Conservation (phyloP, 2,797 vertebrate genomes). For the Melopsittacus undulatus region DNA sequence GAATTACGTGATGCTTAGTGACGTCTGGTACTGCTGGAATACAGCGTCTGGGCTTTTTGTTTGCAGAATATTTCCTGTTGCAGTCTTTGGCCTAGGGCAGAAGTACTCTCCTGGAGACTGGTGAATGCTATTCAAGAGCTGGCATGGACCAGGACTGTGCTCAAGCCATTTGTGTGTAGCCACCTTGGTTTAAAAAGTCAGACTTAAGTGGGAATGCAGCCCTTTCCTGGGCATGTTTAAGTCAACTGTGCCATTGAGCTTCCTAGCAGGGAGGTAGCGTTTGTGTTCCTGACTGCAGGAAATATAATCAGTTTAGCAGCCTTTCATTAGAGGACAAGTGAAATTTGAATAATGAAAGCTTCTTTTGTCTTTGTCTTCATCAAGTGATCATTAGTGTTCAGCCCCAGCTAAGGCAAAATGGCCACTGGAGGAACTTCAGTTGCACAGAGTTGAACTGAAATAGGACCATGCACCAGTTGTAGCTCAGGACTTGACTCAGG, state of each 20-base stretch:
- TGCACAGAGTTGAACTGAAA: not conserved
- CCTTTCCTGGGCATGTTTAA: fast-evolving
- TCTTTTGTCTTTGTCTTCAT: not conserved
- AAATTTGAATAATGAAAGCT: not conserved
- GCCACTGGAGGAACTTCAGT: not conserved
- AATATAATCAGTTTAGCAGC: not conserved
- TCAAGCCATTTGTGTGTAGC: fast-evolving
- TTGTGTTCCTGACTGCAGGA: fast-evolving
- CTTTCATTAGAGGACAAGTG: not conserved
- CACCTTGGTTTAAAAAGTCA: not conserved
- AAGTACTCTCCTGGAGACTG: not conserved
- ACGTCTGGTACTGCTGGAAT: not conserved
- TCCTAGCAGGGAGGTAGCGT: not conserved
- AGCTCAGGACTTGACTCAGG: not conserved
- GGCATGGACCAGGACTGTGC: fast-evolving
- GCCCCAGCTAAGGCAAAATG: not conserved
- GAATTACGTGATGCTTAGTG: not conserved
- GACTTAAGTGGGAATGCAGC: not conserved
- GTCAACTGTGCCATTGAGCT: fast-evolving
- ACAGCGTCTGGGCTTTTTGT: not conserved
- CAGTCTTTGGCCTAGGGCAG: not conserved
- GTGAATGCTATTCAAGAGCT: not conserved
- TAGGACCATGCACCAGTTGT: not conserved
- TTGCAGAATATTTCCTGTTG: not conserved
- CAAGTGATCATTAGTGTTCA: not conserved